Conservation (phyloP, 2,888 invertebrate genomes). For the Syritta pipiens region DNA sequence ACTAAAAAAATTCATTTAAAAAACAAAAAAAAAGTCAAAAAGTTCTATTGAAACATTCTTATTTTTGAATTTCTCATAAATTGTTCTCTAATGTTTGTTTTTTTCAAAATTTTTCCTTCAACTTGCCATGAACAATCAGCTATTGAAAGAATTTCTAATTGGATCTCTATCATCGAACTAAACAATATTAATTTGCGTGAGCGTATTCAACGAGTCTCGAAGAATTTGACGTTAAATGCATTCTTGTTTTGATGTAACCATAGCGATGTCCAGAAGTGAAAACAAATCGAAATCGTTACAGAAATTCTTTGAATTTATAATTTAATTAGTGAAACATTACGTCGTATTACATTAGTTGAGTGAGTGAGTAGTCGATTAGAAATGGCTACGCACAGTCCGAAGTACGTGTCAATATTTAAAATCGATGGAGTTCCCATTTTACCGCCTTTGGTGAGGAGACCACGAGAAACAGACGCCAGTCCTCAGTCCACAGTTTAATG, state of each 20-base stretch:
- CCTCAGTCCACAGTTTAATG: no score
- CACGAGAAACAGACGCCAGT: no score
- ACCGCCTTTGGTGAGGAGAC: conserved; percentile 76
- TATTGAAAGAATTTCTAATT: background rate
- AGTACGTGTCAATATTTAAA: conserved; percentile 74
- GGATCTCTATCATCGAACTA: background rate
- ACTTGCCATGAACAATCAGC: no score
- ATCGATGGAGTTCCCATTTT: conserved; percentile 77
- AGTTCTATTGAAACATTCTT: no score
- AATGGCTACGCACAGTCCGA: conserved; percentile 63
- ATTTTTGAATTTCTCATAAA: no score
- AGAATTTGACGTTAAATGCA: conserved; percentile 23
- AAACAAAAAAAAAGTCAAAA: no score
- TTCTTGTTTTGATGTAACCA: conserved; percentile 50
- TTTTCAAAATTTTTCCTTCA: no score
- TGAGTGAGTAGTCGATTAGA: background rate
- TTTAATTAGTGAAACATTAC: conserved; percentile 57
- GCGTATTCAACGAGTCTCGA: conserved; percentile 38
- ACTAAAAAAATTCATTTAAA: no score
- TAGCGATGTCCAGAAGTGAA: conserved; percentile 58
- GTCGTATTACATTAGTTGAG: conserved; percentile 2
- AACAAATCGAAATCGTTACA: conserved; percentile 66
- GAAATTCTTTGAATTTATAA: conserved; percentile 63
- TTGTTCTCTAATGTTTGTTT: no score
- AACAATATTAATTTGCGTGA: no score